Evolutionary conservation across 2,113 vertebrate genomes (phyloP), one percentile per base, ranked within the genome.

Genomic region (Laticauda laticaudata): DNA sequence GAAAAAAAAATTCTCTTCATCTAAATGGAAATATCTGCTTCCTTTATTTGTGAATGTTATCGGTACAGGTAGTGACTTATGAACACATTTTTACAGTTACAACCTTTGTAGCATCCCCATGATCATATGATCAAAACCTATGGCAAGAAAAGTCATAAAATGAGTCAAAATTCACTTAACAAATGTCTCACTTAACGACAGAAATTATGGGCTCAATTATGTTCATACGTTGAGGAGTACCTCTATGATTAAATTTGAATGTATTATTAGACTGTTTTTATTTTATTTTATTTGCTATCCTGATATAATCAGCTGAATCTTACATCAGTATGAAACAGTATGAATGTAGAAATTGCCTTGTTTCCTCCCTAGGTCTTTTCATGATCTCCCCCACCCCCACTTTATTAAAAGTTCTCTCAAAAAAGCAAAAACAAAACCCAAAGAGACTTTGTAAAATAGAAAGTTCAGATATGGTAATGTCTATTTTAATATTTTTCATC

Each of bases 391-490:
- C 91, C 93, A 93, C 29, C 91, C 94, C 29, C 39, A 92, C 93
- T 93, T 95, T 95, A 92, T 88, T 90, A 90, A 93, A 90, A 81
- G n/a, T 92, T 91, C 34, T 85, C 57, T 75, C 26, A 87, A 86
- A 86, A 91, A 57, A 86, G 48, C 20, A 53, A 86, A 23, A 86
- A 23, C 39, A 95, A 97, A 96, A 93, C 88, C 75, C 89, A 93
- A 95, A 95, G 94, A 96, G 89, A 93, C 94, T 97, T 95, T 96
- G 85, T 95, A 96, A 93, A 88, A 94, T 43, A 94, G 94, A 97
- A 92, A 56, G 93, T 96, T 97, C 95, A 97, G 96, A 97, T 97
- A 97, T 97, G 96, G 89, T 96, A 97, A 97, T 98, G 48, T 92
- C 5, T 20, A 94, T 95, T 96, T 96, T 90, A 96, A 95, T 92